A percentile compares a stretch with the other conserved stretches of the same genome.
These are phyloP conservation scores for Murina feae DNA, from an alignment of 2,113 vertebrate genomes.

Conservation along the genomic window DNA sequence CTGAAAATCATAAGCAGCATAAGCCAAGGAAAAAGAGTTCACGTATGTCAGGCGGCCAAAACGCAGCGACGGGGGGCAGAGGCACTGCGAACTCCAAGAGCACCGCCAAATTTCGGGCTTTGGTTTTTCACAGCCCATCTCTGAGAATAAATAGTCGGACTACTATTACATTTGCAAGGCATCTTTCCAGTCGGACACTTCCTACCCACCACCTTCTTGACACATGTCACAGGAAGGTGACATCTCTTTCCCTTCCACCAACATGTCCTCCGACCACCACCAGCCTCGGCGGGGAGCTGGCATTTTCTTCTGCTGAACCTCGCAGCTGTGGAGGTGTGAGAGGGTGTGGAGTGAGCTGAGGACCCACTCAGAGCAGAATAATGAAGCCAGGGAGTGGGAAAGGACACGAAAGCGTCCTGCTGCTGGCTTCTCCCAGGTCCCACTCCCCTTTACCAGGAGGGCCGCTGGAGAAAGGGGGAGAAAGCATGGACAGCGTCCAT, in stretches of 20 bases:
- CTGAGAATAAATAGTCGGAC: conserved; percentile 15
- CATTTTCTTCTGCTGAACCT: background rate
- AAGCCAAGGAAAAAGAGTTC: background rate
- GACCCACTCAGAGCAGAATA: background rate
- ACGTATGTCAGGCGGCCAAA: background rate
- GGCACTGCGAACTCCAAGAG: background rate
- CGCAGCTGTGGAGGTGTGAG: background rate
- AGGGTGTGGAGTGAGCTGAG: background rate
- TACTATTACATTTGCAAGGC: conserved; percentile 31
- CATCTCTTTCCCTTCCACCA: conserved; percentile 40
- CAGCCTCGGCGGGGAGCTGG: background rate
- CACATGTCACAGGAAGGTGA: background rate
- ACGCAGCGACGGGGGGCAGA: background rate
- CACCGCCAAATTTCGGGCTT: background rate
- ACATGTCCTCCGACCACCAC: background rate
- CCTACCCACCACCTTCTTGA: conserved; percentile 34
- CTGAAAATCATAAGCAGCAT: background rate
- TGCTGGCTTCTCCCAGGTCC: background rate
- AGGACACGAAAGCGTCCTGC: background rate
- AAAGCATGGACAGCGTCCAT: conserved; percentile 62
- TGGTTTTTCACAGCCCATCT: background rate
- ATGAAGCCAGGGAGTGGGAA: conserved; percentile 46
- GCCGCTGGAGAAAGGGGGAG: conserved; percentile 70
- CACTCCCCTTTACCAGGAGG: conserved; percentile 40
- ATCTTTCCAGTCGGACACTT: conserved; percentile 46